Conservation (phyloP, 2,888 invertebrate genomes). For the Chrysodeixis includens region DNA sequence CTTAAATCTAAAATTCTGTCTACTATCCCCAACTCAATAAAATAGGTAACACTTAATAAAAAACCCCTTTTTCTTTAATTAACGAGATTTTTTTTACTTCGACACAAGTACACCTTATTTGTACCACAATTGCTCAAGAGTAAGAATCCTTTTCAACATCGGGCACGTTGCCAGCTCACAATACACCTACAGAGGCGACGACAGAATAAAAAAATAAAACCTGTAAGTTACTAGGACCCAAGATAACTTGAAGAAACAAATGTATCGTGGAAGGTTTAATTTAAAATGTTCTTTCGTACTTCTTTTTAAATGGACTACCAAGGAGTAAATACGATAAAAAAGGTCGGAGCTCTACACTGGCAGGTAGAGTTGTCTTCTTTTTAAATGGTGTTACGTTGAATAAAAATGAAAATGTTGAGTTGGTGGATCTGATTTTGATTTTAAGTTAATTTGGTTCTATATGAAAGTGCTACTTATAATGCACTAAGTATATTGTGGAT, state of each 20-base stretch:
- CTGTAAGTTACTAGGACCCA: conserved; percentile 30
- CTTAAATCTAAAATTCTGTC: too few species aligned
- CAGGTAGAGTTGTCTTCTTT: conserved; percentile 1
- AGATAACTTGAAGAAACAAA: conserved; percentile 48
- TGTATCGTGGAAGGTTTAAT: conserved; percentile 53
- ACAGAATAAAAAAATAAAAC: conserved; percentile 54
- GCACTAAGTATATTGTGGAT: too few species aligned
- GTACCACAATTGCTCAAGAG: conserved; percentile 27
- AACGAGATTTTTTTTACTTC: too few species aligned
- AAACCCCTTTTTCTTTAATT: too few species aligned
- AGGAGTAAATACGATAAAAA: conserved; percentile 28
- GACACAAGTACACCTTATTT: conserved; percentile 23
- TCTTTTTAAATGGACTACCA: conserved; percentile 23
- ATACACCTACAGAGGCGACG: conserved; percentile 29
- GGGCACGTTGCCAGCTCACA: conserved; percentile 51
- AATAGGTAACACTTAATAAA: too few species aligned
- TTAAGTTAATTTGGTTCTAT: background rate
- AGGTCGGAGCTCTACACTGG: background rate
- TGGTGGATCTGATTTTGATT: background rate
- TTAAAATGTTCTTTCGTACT: conserved; percentile 46
- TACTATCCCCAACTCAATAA: too few species aligned
- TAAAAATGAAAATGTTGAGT: background rate
- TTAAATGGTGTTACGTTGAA: background rate
- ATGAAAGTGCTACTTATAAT: too few species aligned
- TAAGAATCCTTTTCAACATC: conserved; percentile 31